Percentiles rank a stretch among this genome's conserved stretches.
Evolutionary conservation across 2,797 vertebrate genomes (phyloP).

Genomic region (Simalia tracyae): DNA sequence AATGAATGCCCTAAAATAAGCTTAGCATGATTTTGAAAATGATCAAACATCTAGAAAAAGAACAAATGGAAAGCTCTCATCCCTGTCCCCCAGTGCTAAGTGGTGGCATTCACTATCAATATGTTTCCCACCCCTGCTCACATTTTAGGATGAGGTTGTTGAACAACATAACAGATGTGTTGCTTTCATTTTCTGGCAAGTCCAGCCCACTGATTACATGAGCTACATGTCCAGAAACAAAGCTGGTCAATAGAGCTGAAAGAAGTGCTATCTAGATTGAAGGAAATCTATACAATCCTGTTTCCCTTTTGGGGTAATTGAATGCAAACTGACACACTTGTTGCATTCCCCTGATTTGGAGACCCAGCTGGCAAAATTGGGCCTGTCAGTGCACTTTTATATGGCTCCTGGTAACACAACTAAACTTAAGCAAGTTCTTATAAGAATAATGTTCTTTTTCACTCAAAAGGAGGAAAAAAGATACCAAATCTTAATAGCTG

Average conservation of each 20-base stretch:
- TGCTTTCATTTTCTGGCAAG: constrained; percentile 45
- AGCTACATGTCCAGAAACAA: constrained; percentile 53
- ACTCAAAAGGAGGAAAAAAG: not conserved
- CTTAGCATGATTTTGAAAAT: not conserved
- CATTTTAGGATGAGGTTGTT: fast-evolving
- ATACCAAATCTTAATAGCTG: not conserved
- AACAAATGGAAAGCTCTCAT: not conserved
- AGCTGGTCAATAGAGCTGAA: constrained; percentile 17
- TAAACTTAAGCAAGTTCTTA: not conserved
- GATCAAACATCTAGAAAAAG: not conserved
- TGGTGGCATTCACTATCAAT: not conserved
- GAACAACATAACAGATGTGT: fast-evolving
- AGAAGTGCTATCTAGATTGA: constrained; percentile 47
- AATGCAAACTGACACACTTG: not conserved
- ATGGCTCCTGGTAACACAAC: not conserved
- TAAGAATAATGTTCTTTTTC: not conserved
- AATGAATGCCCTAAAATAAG: not conserved
- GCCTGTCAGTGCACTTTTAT: not conserved
- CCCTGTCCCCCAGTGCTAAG: not conserved
- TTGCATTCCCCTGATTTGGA: not conserved
- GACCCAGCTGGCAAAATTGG: not conserved
- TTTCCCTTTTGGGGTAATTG: not conserved
- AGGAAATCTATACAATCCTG: constrained; percentile 13
- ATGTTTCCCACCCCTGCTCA: not conserved
- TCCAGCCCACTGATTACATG: constrained; percentile 12